These are phyloP conservation scores for Noctilio leporinus DNA, from an alignment of 2,113 vertebrate species.

Conservation along the genomic window DNA sequence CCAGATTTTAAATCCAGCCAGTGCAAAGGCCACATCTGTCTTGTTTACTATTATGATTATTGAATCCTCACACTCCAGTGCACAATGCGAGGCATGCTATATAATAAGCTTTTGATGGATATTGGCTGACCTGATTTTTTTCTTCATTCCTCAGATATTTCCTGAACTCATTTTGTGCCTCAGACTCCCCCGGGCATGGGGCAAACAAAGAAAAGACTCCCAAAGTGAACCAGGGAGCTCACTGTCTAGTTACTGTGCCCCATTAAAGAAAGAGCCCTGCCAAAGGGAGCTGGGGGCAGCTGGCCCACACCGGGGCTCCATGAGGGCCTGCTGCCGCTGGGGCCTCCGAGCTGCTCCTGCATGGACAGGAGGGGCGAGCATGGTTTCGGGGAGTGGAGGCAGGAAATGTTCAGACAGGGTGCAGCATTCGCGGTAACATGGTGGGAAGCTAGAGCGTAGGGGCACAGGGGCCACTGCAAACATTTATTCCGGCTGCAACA, in stretches of 20 bases:
- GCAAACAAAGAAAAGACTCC: neutral
- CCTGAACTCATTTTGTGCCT: neutral
- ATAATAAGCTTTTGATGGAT: constrained; percentile 12
- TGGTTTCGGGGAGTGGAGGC: neutral
- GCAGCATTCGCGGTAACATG: neutral
- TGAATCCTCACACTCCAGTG: neutral
- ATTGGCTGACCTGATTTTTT: neutral
- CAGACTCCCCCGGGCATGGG: neutral
- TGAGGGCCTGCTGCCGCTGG: neutral
- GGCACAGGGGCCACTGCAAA: neutral
- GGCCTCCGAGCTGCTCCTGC: neutral
- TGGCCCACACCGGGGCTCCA: neutral
- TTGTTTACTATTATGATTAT: neutral
- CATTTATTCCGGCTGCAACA: neutral
- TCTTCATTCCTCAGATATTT: neutral
- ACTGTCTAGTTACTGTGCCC: neutral
- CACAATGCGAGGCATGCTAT: neutral
- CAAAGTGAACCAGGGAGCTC: neutral
- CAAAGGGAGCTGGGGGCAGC: too few species aligned
- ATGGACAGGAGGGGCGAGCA: neutral
- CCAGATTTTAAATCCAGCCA: neutral
- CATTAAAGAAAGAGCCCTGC: neutral
- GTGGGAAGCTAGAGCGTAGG: neutral
- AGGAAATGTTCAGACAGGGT: neutral
- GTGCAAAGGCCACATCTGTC: neutral